Percentiles rank a stretch among this genome's conserved stretches.
Evolutionary conservation across 2,888 invertebrate genomes (phyloP).

Genomic region (Sinopyrophorus schimmeli): DNA sequence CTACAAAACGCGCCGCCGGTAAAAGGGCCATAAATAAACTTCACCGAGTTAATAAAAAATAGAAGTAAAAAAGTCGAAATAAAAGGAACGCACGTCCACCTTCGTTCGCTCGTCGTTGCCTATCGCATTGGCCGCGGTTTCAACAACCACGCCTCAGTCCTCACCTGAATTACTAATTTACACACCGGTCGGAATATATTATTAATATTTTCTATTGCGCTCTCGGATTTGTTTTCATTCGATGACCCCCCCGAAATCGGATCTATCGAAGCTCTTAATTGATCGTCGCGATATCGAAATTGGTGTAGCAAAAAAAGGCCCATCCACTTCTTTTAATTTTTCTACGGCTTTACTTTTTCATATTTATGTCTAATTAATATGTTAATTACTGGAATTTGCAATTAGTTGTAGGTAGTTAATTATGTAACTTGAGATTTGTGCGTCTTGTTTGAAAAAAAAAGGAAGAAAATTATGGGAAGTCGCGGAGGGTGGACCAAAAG

Average conservation of each 20-base stretch:
- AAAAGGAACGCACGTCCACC: conserved; percentile 40
- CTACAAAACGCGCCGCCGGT: conserved; percentile 46
- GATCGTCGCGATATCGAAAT: conserved; percentile 6
- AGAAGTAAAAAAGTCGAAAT: conserved; percentile 36
- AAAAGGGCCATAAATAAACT: conserved; percentile 52
- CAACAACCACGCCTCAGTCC: conserved; percentile 28
- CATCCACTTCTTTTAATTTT: no score
- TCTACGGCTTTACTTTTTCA: no score
- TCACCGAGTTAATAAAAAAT: conserved; percentile 41
- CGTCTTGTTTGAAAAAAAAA: no score
- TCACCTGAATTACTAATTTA: conserved; percentile 25
- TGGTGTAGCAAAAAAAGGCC: no score
- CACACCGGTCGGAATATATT: conserved; percentile 4
- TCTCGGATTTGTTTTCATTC: conserved; percentile 8
- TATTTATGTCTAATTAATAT: no score
- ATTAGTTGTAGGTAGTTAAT: no score
- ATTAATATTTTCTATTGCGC: conserved; percentile 15
- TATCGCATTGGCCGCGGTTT: conserved; percentile 31
- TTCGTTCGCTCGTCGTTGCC: conserved; percentile 27
- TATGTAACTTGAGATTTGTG: no score
- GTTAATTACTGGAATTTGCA: no score
- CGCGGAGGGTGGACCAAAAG: no score
- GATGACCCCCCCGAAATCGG: conserved; percentile 14
- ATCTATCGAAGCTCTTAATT: conserved; percentile 10
- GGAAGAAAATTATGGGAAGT: no score